Evolutionary conservation across 2,888 invertebrate species (phyloP).

Genomic region (Isoperla grammatica): DNA sequence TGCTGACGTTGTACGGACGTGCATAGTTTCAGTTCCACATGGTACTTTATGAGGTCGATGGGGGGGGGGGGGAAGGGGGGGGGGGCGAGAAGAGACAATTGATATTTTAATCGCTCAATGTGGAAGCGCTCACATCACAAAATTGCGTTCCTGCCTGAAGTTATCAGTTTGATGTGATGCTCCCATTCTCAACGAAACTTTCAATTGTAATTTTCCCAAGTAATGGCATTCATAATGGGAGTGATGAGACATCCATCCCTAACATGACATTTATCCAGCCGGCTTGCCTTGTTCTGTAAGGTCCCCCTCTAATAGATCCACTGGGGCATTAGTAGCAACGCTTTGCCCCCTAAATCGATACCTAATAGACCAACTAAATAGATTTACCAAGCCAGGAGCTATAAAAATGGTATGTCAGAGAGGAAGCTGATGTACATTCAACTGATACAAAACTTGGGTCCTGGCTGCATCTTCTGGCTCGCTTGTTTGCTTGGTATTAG

Average conservation of each 20-base stretch:
- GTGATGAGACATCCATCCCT: slow-evolving; percentile 1
- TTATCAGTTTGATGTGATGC: no score
- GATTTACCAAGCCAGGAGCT: slow-evolving; percentile 5
- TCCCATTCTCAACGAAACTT: background rate
- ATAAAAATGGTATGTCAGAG: slow-evolving; percentile 5
- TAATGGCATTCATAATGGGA: slow-evolving; percentile 1
- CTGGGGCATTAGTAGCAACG: slow-evolving; percentile 12
- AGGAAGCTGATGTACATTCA: background rate
- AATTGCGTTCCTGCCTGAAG: no score
- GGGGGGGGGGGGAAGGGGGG: no score
- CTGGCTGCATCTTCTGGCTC: no score
- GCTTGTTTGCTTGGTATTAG: no score
- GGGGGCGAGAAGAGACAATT: no score
- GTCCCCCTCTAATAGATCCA: background rate
- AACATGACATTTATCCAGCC: background rate
- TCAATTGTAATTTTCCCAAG: slow-evolving; percentile 2
- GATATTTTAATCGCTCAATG: no score
- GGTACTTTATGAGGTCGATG: no score
- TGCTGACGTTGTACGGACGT: no score
- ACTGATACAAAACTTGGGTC: no score
- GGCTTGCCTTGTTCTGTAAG: background rate
- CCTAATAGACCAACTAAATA: slow-evolving; percentile 14
- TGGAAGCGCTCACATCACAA: no score
- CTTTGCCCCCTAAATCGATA: slow-evolving; percentile 3
- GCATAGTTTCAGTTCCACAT: no score